Evolutionary conservation across 30 jellyfish, hydroid and myxozoan species (phyloP).

Genomic region (Haliclystus octoradiatus): DNA sequence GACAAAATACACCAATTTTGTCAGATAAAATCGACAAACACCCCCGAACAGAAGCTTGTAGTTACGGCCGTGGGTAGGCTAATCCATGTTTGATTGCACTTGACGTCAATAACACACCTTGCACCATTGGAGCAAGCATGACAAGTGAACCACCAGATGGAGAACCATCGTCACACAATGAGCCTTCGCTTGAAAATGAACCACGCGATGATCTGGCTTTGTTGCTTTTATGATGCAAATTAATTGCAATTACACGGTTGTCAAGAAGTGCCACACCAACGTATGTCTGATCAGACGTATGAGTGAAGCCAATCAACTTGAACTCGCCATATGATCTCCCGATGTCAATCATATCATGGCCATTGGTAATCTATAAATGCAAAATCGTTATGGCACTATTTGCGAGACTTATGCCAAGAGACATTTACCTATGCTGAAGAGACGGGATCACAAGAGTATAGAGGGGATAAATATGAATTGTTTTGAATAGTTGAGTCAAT

Average conservation of each 20-base stretch:
- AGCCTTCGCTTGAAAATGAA: constrained; percentile 47
- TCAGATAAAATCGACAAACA: too few relatives aligned
- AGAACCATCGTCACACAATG: constrained; percentile 54
- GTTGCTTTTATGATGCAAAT: constrained; percentile 33
- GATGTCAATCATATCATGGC: background rate
- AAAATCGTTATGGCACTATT: too few relatives aligned
- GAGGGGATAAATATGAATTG: too few relatives aligned
- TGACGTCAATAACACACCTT: too few relatives aligned
- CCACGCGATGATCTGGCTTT: constrained; percentile 42
- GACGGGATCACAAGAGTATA: background rate
- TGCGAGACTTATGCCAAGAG: background rate
- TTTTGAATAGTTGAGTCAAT: too few relatives aligned
- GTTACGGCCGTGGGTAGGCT: too few relatives aligned
- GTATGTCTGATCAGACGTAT: constrained; percentile 57
- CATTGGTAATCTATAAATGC: too few relatives aligned
- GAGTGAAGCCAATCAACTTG: constrained; percentile 48
- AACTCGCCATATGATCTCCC: constrained; percentile 5
- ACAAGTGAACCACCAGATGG: constrained; percentile 26
- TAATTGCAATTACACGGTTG: constrained; percentile 31
- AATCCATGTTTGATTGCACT: too few relatives aligned
- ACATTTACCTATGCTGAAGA: background rate
- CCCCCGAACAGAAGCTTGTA: too few relatives aligned
- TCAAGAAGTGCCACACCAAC: constrained; percentile 45
- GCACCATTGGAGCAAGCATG: constrained; percentile 57
- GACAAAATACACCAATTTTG: too few relatives aligned